Evolutionary conservation across 1,140 invertebrate species (phyloP).

Genomic region (Drosophila nikananu): DNA sequence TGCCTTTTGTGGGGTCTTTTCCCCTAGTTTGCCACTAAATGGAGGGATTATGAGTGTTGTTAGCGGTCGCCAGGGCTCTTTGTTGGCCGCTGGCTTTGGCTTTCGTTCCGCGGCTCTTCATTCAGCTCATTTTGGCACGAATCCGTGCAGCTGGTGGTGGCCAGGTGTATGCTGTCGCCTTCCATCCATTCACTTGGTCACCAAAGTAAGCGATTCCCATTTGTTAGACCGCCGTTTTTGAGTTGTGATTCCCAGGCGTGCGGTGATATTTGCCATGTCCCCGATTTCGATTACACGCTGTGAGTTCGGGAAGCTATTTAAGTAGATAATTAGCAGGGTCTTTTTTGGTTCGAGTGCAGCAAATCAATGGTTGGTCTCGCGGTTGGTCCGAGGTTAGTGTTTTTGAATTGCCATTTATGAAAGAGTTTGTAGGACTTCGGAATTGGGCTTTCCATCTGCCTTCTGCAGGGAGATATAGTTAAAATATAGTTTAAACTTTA

Average conservation of each 20-base stretch:
- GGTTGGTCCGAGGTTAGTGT: not conserved
- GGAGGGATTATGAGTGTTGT: conserved; percentile 80
- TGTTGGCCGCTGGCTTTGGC: conserved; percentile 29
- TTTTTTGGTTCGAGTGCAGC: not conserved
- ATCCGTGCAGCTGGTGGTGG: conserved; percentile 1
- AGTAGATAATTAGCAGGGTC: conserved; percentile 33
- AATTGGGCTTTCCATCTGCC: not conserved
- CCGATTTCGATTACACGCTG: conserved; percentile 41
- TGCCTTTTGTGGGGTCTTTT: conserved; percentile 32
- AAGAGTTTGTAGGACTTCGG: too few species aligned
- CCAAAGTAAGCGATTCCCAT: conserved; percentile 65
- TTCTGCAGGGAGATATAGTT: not conserved
- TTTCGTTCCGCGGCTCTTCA: conserved; percentile 19
- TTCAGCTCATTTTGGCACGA: conserved; percentile 62
- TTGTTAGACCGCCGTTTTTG: conserved; percentile 38
- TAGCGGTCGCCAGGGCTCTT: conserved; percentile 66
- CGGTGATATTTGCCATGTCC: conserved; percentile 24
- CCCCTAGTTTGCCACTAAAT: conserved; percentile 69
- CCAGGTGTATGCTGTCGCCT: conserved; percentile 8
- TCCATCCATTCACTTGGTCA: conserved; percentile 38
- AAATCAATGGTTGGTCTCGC: not conserved
- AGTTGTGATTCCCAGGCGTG: conserved; percentile 31
- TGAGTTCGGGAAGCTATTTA: conserved; percentile 17
- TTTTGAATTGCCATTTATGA: conserved; percentile 7
- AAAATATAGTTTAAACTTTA: not conserved